Conservation (phyloP, 1,140 invertebrate species). For the Dendroctonus ponderosae region DNA sequence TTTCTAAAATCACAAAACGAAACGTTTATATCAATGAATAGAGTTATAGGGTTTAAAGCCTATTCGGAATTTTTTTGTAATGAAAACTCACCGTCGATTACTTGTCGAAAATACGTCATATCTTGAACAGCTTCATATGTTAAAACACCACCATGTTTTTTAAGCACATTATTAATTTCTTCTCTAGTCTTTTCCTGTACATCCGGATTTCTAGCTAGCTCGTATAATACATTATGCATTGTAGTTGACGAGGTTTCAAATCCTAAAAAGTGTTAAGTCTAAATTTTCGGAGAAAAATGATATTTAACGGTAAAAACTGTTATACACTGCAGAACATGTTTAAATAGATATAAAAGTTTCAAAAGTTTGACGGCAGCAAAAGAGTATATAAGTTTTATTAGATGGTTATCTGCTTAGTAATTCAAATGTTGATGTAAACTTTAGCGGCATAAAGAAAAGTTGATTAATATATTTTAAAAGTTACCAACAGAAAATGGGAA, state of each 20-base stretch:
- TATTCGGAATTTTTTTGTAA: background rate
- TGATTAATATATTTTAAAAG: too few relatives aligned
- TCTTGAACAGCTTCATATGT: conserved; percentile 59
- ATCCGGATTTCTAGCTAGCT: conserved; percentile 53
- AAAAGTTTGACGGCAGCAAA: too few relatives aligned
- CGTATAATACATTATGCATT: conserved; percentile 53
- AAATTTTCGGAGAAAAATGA: background rate
- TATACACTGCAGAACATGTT: too few relatives aligned
- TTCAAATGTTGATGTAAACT: too few relatives aligned
- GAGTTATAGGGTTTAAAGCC: too few relatives aligned
- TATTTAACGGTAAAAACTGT: background rate
- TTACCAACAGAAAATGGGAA: too few relatives aligned
- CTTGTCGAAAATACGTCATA: conserved; percentile 59
- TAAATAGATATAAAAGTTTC: too few relatives aligned
- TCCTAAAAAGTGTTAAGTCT: conserved; percentile 39
- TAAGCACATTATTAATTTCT: conserved; percentile 53
- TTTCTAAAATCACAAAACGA: conserved; percentile 55
- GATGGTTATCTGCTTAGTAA: too few relatives aligned
- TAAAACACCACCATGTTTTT: conserved; percentile 52
- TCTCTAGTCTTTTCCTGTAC: conserved; percentile 53
- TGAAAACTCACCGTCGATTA: conserved; percentile 49
- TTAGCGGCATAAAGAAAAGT: too few relatives aligned
- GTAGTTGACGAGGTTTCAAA: conserved; percentile 55
- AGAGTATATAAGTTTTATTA: too few relatives aligned
- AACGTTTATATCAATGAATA: too few relatives aligned